Conservation (phyloP, 2,113 vertebrate species). For the Aptenodytes forsteri region DNA sequence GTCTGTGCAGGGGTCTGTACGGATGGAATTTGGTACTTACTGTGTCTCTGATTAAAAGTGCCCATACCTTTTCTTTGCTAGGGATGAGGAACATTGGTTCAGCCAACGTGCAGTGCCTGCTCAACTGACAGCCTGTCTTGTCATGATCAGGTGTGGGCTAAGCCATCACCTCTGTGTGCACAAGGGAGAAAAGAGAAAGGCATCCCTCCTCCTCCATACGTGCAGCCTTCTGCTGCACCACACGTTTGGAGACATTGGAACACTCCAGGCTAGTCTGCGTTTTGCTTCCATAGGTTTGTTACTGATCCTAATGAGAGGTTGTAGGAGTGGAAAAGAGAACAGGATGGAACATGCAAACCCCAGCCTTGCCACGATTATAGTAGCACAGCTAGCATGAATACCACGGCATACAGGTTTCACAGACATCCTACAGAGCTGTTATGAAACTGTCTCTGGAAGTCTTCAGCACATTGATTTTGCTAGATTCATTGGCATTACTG, state of each 20-base stretch:
- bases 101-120: background rate
- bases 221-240: background rate
- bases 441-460: background rate
- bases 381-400: background rate
- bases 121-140: background rate
- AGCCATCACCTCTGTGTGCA: background rate
- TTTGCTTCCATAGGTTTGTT: background rate
- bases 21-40: background rate
- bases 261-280: background rate
- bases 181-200: background rate
- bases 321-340: background rate
- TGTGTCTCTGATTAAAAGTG: background rate
- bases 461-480: background rate
- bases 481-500: background rate
- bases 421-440: background rate
- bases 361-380: background rate
- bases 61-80: background rate
- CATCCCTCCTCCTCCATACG: rapidly evolving
- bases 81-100: background rate
- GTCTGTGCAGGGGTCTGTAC: background rate
- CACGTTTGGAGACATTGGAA: background rate
- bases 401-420: background rate
- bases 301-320: background rate
- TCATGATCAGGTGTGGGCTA: too few species aligned
- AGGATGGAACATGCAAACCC: background rate